Percentiles rank a stretch among this genome's conserved stretches.
phyloP scores from a whole-genome alignment of 1,140 invertebrate species.

The Saccostrea glomerata region DNA sequence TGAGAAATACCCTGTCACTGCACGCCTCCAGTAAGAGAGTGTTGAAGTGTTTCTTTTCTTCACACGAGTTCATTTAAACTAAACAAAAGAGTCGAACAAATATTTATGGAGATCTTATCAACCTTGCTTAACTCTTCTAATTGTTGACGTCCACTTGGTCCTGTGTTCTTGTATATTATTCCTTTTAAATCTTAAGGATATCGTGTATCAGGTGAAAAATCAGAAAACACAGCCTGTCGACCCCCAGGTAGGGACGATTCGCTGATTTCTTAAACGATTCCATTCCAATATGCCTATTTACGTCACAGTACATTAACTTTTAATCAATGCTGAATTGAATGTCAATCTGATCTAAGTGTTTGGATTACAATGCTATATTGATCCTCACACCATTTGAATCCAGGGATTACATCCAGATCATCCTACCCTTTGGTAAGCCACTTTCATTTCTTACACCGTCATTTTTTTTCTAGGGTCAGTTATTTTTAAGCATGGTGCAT shows the following conservation, averaged over 20 bases:
- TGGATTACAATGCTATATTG: not conserved
- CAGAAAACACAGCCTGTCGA: not conserved
- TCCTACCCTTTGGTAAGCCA: not conserved
- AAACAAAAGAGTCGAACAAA: constrained; percentile 7
- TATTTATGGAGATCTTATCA: constrained; percentile 33
- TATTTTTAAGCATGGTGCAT: not conserved
- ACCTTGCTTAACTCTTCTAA: constrained; percentile 6
- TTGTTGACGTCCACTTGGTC: constrained; percentile 7
- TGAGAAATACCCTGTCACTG: not conserved
- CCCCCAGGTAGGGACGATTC: not conserved
- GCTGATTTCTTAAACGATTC: not conserved
- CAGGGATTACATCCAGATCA: not conserved
- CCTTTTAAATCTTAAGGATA: not conserved
- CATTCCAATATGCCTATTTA: not conserved
- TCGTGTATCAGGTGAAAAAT: not conserved
- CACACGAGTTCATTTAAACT: not conserved
- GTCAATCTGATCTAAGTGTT: constrained; percentile 3
- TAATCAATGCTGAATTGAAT: not conserved
- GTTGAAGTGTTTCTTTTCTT: not conserved
- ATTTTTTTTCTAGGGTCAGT: not conserved
- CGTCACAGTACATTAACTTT: not conserved
- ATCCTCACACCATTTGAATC: not conserved
- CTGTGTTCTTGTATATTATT: not conserved
- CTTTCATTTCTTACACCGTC: not conserved
- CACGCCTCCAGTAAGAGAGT: not conserved